Evolutionary conservation across 2,888 invertebrate genomes (phyloP).

Genomic region (Hypomecis punctinalis): DNA sequence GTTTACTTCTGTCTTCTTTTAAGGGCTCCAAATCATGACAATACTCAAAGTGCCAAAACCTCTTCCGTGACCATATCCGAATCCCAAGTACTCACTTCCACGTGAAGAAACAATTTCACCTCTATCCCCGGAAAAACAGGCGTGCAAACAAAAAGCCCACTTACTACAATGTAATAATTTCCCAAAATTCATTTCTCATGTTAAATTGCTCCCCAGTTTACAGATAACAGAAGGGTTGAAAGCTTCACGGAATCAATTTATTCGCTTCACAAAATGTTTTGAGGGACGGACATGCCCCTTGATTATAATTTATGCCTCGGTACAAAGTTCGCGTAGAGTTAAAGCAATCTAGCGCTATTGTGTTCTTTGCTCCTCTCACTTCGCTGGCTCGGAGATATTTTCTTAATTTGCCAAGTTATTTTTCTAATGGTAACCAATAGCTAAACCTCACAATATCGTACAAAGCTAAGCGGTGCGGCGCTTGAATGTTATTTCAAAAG

Average conservation of each 20-base stretch:
- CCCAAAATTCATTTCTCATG: constrained; percentile 27
- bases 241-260: constrained; percentile 30
- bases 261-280: constrained; percentile 37
- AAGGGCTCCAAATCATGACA: too few species aligned
- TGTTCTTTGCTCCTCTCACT: constrained; percentile 11
- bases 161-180: constrained; percentile 19
- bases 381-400: constrained; percentile 13
- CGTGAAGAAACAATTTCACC: too few species aligned
- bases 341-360: constrained; percentile 18
- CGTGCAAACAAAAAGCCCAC: constrained; percentile 6
- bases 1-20: too few species aligned
- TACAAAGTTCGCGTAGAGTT: constrained; percentile 30
- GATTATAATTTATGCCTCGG: constrained; percentile 37
- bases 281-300: constrained; percentile 32
- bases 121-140: background rate
- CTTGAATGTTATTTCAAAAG: background rate
- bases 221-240: constrained; percentile 31
- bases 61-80: too few species aligned
- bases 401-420: constrained; percentile 5
- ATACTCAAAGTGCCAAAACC: too few species aligned
- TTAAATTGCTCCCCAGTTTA: constrained; percentile 21
- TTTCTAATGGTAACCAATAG: background rate
- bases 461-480: background rate
- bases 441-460: background rate
- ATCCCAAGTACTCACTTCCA: too few species aligned